Evolutionary conservation across 2,797 vertebrate genomes (phyloP), one percentile per base, ranked within the genome.

Genomic region (Eremophila alpestris): DNA sequence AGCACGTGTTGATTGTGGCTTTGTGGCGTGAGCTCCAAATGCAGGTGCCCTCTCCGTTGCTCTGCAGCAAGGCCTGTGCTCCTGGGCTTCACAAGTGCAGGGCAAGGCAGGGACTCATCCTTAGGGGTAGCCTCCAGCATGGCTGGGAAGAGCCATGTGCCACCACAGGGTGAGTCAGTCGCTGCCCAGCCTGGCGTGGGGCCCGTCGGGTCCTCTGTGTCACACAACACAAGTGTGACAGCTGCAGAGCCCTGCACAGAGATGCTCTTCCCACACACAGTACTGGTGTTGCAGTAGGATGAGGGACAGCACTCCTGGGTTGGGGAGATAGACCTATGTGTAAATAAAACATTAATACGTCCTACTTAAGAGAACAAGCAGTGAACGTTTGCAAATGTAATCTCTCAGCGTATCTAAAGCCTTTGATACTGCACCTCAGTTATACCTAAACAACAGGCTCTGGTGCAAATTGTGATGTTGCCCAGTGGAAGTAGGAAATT

Each of bases 111-210:
- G 17, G 38, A 5, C 5, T 65, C 2, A 0, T 3, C 6, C 7
- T 32, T 10, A 11, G 11, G 16, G 48, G 6, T 38, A 1, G 15
- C 19, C 43, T 76, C 43, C 7, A 13, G 3, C 38, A n/a, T 7
- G 55, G 4, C 52, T 91, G 71, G 21, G 19, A 48, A 49, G 69
- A 56, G 48, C 52, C 46, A 1, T 6, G 11, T 36, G 45, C 38
- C 56, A 5, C 2, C 3, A 15, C 12, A 10, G n/a, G 8, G 2
- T 0, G 4, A 26, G 19, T 27, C 0, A 0, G 73, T 36, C 41
- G 5, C 41, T 68, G 58, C 18, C 36, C 21, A 21, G 46, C 4
- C 2, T 18, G 15, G 19, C 1, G 0, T 64, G n/a, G 20, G 43
- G 34, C 30, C 3, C 3, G 11, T 34, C 0, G 9, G 30, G 36